Conservation (phyloP, 2,113 vertebrate genomes). For the Tyto alba region DNA sequence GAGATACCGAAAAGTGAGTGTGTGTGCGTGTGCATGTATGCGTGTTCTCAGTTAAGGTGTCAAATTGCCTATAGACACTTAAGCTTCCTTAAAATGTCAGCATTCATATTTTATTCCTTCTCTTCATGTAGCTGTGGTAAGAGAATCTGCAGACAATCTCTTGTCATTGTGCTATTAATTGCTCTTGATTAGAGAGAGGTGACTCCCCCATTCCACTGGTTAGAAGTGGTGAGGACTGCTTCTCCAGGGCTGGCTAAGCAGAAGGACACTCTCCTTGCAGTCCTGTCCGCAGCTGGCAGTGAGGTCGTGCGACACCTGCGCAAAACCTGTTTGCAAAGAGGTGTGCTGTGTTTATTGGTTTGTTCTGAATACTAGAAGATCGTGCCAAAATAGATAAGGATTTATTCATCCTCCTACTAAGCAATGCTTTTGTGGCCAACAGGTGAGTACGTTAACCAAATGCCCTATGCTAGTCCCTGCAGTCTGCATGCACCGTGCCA, state of each 20-base stretch:
- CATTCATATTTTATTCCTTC: not conserved
- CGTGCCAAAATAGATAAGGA: not conserved
- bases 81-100: not conserved
- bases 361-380: not conserved
- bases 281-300: not conserved
- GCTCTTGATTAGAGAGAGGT: not conserved
- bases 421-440: not conserved
- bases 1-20: conserved; percentile 87
- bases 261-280: not conserved
- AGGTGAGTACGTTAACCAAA: not conserved
- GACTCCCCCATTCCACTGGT: not conserved
- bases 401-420: not conserved
- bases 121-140: not conserved
- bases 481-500: not conserved
- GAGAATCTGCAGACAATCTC: not conserved
- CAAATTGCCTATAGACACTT: not conserved
- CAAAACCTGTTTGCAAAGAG: not conserved
- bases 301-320: not conserved
- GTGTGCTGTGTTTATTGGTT: not conserved
- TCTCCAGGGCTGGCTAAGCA: not conserved
- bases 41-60: not conserved
- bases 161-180: not conserved
- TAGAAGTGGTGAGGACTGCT: not conserved
- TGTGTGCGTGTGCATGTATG: not conserved
- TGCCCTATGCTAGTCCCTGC: not conserved